These are phyloP conservation scores for Leptobrachium ailaonicum DNA, from an alignment of 2,113 vertebrate species.

Conservation along the genomic window DNA sequence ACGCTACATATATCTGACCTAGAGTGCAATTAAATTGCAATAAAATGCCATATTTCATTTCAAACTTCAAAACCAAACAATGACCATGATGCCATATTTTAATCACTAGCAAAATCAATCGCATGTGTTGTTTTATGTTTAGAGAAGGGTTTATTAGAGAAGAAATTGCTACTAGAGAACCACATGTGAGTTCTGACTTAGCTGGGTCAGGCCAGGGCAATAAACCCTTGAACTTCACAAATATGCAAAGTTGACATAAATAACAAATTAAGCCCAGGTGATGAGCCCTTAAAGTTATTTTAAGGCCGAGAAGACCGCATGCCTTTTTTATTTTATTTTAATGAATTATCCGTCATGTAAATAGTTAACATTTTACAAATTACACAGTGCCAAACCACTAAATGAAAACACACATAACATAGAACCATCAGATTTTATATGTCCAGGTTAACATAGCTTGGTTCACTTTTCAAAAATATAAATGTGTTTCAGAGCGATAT, in stretches of 20 bases:
- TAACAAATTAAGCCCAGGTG: conserved; percentile 80
- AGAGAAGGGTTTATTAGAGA: conserved; percentile 81
- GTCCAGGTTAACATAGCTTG: no score
- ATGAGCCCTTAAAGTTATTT: conserved; percentile 48
- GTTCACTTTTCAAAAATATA: no score
- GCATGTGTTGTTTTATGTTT: conserved; percentile 81
- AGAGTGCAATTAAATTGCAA: conserved; percentile 62
- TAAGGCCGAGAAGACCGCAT: conserved; percentile 41
- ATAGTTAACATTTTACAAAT: not conserved
- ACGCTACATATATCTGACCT: conserved; percentile 56
- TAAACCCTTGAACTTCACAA: conserved; percentile 85
- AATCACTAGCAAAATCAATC: conserved; percentile 80
- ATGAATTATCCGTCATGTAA: conserved; percentile 43
- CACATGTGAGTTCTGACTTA: conserved; percentile 80
- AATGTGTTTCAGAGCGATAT: no score
- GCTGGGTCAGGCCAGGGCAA: conserved; percentile 79
- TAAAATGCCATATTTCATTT: conserved; percentile 60
- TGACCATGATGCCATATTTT: conserved; percentile 74
- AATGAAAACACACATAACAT: no score
- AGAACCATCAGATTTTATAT: no score
- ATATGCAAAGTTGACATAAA: conserved; percentile 86
- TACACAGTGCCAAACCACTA: no score
- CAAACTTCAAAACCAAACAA: conserved; percentile 75
- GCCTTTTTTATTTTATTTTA: conserved; percentile 38
- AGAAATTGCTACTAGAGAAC: conserved; percentile 78